These are phyloP conservation scores for Sicus ferrugineus DNA, from an alignment of 2,888 invertebrate genomes.

Conservation along the genomic window DNA sequence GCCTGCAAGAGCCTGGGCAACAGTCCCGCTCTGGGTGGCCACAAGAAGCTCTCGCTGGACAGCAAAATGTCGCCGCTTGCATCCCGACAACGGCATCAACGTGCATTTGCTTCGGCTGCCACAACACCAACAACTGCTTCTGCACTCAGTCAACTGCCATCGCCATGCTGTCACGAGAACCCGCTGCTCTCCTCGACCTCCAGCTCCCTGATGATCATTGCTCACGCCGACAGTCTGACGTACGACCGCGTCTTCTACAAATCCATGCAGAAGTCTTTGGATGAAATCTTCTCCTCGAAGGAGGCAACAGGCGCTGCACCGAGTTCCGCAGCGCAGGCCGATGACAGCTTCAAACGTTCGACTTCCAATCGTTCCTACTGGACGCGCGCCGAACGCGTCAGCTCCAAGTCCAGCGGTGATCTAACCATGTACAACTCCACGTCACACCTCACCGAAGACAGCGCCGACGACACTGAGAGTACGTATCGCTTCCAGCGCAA, in stretches of 20 bases:
- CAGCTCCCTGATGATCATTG: constrained; percentile 43
- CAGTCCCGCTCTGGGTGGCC: constrained; percentile 55
- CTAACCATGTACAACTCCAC: constrained; percentile 61
- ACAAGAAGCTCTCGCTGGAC: constrained; percentile 62
- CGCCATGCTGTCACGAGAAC: background rate
- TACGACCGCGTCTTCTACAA: constrained; percentile 63
- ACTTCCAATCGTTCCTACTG: constrained; percentile 44
- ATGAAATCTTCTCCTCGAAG: constrained; percentile 56
- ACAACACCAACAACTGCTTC: background rate
- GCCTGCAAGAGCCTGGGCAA: constrained; percentile 54
- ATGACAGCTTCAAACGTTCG: constrained; percentile 29
- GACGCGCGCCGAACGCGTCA: constrained; percentile 53
- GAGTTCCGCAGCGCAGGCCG: background rate
- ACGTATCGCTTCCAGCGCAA: constrained; percentile 58
- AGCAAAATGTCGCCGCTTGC: constrained; percentile 53
- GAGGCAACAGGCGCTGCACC: constrained; percentile 23
- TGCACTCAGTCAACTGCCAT: background rate
- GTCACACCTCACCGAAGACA: constrained; percentile 48
- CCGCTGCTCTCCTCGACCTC: constrained; percentile 29
- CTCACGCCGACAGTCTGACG: constrained; percentile 57
- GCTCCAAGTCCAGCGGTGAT: constrained; percentile 63
- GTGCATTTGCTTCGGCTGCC: background rate
- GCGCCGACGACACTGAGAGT: constrained; percentile 40
- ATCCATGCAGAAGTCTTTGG: constrained; percentile 56
- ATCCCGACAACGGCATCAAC: constrained; percentile 37